These are phyloP conservation scores for Lepeophtheirus nordmannii DNA, from an alignment of 2,888 invertebrate genomes.

Conservation along the genomic window DNA sequence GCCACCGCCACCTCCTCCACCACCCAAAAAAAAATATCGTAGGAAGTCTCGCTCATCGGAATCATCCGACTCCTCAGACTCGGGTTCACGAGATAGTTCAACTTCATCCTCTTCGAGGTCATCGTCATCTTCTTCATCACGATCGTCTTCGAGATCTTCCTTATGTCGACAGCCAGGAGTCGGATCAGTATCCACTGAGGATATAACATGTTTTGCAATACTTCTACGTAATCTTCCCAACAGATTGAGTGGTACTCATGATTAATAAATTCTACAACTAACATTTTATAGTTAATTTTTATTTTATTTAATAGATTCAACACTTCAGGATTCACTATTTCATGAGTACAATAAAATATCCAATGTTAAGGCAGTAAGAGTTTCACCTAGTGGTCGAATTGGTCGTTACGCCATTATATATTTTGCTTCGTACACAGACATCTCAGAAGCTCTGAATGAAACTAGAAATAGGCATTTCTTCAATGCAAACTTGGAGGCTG, in stretches of 20 bases:
- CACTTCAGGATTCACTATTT: slow-evolving; percentile 88
- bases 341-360: slow-evolving; percentile 98
- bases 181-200: slow-evolving; percentile 43
- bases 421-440: slow-evolving; percentile 93
- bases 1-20: slow-evolving; percentile 23
- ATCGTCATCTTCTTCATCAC: not conserved
- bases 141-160: not conserved
- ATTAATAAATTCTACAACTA: not conserved
- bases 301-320: slow-evolving; percentile 53
- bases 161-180: not conserved
- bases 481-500: slow-evolving; percentile 8
- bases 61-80: too few species aligned
- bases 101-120: not conserved
- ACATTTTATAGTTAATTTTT: not conserved
- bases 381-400: slow-evolving; percentile 65
- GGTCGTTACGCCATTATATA: slow-evolving; percentile 86
- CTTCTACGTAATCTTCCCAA: slow-evolving; percentile 78
- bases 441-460: slow-evolving; percentile 83
- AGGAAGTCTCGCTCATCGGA: too few species aligned
- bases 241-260: slow-evolving; percentile 46
- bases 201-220: slow-evolving; percentile 65
- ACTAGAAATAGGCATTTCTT: slow-evolving; percentile 38
- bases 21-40: slow-evolving; percentile 1
- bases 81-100: too few species aligned
- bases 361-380: slow-evolving; percentile 86